Evolutionary conservation across 2,888 invertebrate genomes (phyloP).

Genomic region (Coremacera marginata): DNA sequence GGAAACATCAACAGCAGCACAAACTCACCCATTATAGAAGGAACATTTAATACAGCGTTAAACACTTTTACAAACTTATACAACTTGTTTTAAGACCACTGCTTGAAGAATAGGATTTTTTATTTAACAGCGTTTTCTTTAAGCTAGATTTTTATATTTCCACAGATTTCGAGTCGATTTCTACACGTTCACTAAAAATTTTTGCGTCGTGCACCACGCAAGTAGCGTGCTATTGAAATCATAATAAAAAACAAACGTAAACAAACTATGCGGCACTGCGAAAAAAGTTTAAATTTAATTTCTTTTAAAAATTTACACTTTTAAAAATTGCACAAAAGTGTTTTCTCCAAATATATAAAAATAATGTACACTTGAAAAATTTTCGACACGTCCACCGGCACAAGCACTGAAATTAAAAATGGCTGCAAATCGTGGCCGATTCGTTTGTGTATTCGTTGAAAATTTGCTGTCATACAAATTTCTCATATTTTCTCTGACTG

Average conservation of each 20-base stretch:
- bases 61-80: not conserved
- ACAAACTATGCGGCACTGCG: slow-evolving; percentile 44
- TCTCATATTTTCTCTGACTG: slow-evolving; percentile 48
- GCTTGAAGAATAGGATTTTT: not conserved
- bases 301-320: slow-evolving; percentile 48
- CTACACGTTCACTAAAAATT: too few relatives aligned
- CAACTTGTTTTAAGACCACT: not conserved
- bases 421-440: slow-evolving; percentile 10
- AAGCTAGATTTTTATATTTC: not conserved
- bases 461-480: not conserved
- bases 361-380: slow-evolving; percentile 51
- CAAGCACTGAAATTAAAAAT: slow-evolving; percentile 32
- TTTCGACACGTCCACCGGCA: slow-evolving; percentile 42
- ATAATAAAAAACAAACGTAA: slow-evolving; percentile 24
- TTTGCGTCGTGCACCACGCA: not conserved
- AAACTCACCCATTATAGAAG: slow-evolving; percentile 15
- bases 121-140: not conserved
- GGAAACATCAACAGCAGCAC: not conserved
- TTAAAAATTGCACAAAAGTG: slow-evolving; percentile 46
- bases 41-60: too few relatives aligned
- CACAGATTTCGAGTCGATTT: not conserved
- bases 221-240: not conserved
- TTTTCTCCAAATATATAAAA: slow-evolving; percentile 34
- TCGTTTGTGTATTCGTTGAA: slow-evolving; percentile 32
- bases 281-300: slow-evolving; percentile 37